Evolutionary conservation across 2,113 vertebrate genomes (phyloP), one percentile per base, ranked within the genome.

Genomic region (Ursus arctos): DNA sequence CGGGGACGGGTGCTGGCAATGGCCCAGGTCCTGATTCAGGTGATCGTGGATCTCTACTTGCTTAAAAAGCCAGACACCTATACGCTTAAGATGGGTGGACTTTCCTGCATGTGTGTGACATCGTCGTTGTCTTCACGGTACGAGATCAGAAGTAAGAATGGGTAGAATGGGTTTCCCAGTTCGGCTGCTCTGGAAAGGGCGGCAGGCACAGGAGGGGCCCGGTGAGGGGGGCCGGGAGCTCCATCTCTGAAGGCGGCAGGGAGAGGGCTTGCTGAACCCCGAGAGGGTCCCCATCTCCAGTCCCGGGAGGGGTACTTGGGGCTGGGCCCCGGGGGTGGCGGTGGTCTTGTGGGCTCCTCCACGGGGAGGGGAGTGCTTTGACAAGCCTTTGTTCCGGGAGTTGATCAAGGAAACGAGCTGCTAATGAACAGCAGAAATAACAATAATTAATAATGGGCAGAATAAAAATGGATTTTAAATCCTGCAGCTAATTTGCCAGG

Each of bases 391-490:
- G 84, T 85, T 97, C 95, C 77, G 28, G 92, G 92, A 88, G 94
- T 55, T 90, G 93, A 76, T 85, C 83, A 65, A 96, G 92, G 83
- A 97, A 96, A 97, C 8, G 31, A 96, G 97, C 91, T 94, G 93
- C 82, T 97, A 97, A 97, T 86, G 95, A 97, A 94, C 93, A 96
- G 91, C 81, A 95, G 93, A 97, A 98, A 97, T 96, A 97, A 96
- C 88, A 97, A 94, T 97, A 97, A 97, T 98, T 97, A 97, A 96
- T 98, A 97, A 97, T 36, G 91, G 95, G 77, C 72, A 86, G 94
- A 95, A 95, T 88, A 86, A 96, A 97, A 96, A 97, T 91, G 93
- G 96, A 94, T 97, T 97, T 97, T 91, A 97, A 97, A 97, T 83
- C 93, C 40, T 93, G 79, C 82, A 43, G 91, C 89, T 97, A 88